phyloP scores from a whole-genome alignment of 2,797 vertebrate species.

The Ctenopoma kingsleyae region DNA sequence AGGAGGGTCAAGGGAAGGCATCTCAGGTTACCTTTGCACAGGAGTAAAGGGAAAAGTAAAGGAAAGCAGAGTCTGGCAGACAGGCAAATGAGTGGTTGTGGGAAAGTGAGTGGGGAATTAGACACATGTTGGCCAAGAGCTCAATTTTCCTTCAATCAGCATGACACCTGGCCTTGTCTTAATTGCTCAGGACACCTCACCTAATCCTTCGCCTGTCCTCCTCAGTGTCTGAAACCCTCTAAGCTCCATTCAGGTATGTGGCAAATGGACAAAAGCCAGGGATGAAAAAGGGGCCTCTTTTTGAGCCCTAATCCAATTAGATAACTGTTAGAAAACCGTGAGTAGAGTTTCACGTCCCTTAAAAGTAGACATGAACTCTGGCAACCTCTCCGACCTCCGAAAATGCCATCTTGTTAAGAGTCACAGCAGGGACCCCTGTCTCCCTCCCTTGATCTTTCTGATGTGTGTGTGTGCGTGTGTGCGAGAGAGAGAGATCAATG shows the following conservation, averaged over 20 bases:
- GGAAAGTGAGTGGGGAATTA: constrained; percentile 73
- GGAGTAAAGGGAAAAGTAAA: constrained; percentile 33
- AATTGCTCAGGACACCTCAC: constrained; percentile 82
- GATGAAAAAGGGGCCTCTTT: constrained; percentile 68
- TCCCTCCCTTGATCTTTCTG: constrained; percentile 60
- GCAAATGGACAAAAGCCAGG: constrained; percentile 71
- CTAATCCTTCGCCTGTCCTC: constrained; percentile 73
- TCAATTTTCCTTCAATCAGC: constrained; percentile 79
- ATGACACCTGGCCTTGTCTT: constrained; percentile 82
- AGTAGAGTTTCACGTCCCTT: constrained; percentile 76
- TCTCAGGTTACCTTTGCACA: constrained; percentile 70
- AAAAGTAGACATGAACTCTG: constrained; percentile 75
- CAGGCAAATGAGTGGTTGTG: constrained; percentile 63
- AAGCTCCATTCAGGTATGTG: constrained; percentile 63
- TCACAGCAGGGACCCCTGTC: constrained; percentile 50
- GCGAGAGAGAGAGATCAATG: constrained; percentile 23
- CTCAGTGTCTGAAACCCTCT: constrained; percentile 65
- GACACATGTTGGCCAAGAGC: constrained; percentile 72
- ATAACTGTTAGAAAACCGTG: constrained; percentile 73
- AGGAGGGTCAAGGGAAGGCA: constrained; percentile 76
- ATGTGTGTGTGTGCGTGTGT: constrained; percentile 33
- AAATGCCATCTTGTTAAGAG: constrained; percentile 73
- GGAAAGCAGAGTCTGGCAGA: constrained; percentile 48
- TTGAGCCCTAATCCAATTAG: constrained; percentile 86
- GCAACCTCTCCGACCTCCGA: constrained; percentile 66